Evolutionary conservation across 2,113 vertebrate genomes (phyloP), one percentile per base, ranked within the genome.

Genomic region (Siniperca chuatsi): DNA sequence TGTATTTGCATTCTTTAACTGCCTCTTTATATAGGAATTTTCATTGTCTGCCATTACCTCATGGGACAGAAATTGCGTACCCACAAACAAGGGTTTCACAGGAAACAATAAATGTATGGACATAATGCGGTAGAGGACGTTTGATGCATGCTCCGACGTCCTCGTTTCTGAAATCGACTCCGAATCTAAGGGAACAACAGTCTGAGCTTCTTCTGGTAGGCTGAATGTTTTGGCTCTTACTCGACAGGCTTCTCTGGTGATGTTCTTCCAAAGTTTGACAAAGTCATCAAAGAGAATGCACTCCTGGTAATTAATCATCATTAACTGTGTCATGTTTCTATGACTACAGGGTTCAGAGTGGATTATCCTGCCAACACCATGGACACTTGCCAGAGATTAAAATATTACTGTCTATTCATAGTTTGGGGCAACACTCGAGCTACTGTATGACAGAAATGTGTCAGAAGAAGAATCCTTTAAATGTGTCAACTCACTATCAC

Each of bases 351-450:
- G 18, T 65, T 70, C 42, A 40, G 46, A 35, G 33, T 37, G 21
- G 74, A 83, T 81, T 86, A 88, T 67, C 44, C 55, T 33, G 80
- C 48, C 54, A n/a, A 40, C 76, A 66, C 5, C 37, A 20, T 69
- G 75, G 48, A 79, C 71, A 46, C 44, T 48, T 71, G 37, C 42
- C 83, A 81, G 62, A 74, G 62, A 85, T 71, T 79, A 71, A 85
- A 85, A 77, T 74, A 70, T 72, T 55, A 55, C 64, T 60, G 4
- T 77, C 76, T 80, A 54, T 21, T 78, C 21, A 55, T 18, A 55
- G 58, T 85, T 75, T 40, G 18, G 7, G 57, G 21, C 15, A 35
- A 33, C 50, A 25, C 4, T 62, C 52, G 9, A 11, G 37, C 23
- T 25, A 3, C 61, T 25, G 55, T 4, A 4, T 68, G 25, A 25